Conservation (phyloP, 2,113 vertebrate species). For the Epinephelus moara region DNA sequence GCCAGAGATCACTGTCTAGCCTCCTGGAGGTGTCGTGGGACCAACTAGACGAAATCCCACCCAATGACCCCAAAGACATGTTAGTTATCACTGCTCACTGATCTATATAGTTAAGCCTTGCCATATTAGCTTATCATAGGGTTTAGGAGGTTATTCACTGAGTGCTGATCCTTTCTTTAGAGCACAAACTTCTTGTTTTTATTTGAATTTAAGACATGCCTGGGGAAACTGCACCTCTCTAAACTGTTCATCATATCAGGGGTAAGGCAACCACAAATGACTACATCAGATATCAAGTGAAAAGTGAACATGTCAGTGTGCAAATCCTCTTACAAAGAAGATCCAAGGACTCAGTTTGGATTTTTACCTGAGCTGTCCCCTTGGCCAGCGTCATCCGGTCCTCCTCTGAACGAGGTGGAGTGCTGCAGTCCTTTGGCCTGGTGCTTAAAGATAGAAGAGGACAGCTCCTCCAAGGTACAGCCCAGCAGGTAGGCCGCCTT, state of each 20-base stretch:
- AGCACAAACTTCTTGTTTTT: too few species aligned
- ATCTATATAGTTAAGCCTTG: too few species aligned
- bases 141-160: too few species aligned
- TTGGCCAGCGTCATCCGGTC: constrained; percentile 85
- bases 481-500: constrained; percentile 95
- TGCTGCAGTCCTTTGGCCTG: constrained; percentile 92
- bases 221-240: neutral
- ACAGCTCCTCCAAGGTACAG: constrained; percentile 94
- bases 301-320: neutral
- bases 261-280: neutral
- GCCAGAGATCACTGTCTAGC: too few species aligned
- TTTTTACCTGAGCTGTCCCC: constrained; percentile 85
- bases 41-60: too few species aligned
- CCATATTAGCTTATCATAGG: too few species aligned
- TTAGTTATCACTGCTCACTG: too few species aligned
- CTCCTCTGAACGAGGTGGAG: constrained; percentile 94
- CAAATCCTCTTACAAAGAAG: neutral
- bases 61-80: too few species aligned
- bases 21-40: too few species aligned
- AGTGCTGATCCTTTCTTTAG: too few species aligned
- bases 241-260: neutral
- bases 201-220: neutral
- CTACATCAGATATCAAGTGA: neutral
- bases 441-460: constrained; percentile 95
- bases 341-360: neutral